phyloP scores from a whole-genome alignment of 2,113 vertebrate species.

The Chaetura pelagica region DNA sequence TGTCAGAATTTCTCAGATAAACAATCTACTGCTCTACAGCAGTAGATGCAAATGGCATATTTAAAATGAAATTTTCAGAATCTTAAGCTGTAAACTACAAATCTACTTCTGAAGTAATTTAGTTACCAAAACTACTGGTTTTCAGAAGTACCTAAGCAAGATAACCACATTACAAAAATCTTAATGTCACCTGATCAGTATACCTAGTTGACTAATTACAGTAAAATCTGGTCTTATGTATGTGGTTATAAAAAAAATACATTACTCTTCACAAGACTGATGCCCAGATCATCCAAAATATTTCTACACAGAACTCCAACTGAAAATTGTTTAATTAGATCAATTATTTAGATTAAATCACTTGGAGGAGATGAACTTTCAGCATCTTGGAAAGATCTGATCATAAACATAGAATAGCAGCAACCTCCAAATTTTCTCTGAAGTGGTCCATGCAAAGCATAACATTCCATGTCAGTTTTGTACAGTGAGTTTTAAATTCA shows the following conservation, averaged over 20 bases:
- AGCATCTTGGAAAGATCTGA: neutral
- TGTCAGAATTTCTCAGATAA: neutral
- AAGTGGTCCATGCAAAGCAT: neutral
- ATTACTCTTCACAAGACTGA: neutral
- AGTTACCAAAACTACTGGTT: neutral
- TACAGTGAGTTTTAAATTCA: neutral
- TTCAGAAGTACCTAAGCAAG: neutral
- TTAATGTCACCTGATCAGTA: neutral
- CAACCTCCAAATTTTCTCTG: neutral
- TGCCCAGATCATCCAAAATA: neutral
- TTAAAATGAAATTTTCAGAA: neutral
- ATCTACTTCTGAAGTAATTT: neutral
- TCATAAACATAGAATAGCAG: neutral
- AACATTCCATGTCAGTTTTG: neutral
- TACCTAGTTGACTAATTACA: neutral
- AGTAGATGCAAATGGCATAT: too few species aligned
- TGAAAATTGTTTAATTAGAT: neutral
- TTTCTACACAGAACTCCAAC: neutral
- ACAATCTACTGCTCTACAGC: neutral
- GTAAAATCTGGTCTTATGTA: neutral
- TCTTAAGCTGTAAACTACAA: neutral
- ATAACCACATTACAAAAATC: neutral
- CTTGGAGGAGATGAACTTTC: neutral
- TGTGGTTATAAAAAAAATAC: neutral
- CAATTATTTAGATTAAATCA: neutral